Base-by-base conservation (phyloP, 2,888 invertebrate genomes). In the Hydroisotoma schaefferi region DNA sequence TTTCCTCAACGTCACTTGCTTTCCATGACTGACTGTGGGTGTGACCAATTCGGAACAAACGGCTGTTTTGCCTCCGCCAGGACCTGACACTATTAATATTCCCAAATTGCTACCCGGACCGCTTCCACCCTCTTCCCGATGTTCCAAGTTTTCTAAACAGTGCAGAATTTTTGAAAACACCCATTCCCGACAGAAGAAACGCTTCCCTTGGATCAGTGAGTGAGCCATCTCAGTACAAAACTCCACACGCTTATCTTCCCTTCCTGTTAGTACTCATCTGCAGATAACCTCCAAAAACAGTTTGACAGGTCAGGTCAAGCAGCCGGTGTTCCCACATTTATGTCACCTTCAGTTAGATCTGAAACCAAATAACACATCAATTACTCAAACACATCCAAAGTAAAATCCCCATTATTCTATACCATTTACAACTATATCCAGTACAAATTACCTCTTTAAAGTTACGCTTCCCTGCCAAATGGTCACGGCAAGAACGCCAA, bases 161-260 rank as follows among this genome's bases (percentile, higher is more conserved):
- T 94, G 88, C 1, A 88, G 87, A 33, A 97, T 83, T 79, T 97
- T 95, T 78, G 91, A 89, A 74, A 95, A 90, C 5, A 91, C 92
- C 95, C 95, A 97, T 78, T 97, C 95, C 8, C 95, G 84, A 76
- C 92, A 90, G 80, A 87, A 90, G 80, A 93, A 92, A 59, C 84
- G 82, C 70, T 88, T 84, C 44, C 46, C 46, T 46, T 46, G 46
- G 10, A 46, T 46, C 12, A 46, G 25, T 10, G 46, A 46, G 12
- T 46, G 46, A 20, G 46, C 46, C 46, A 46, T 46, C 12, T 23
- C 46, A 6, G 8, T 33, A 10, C 8, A 33, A 8, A 8, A 8
- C 15, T 15, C 33, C 33, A 10, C 33, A 33, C 33, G 15, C 33
- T 33, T 15, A 33, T n/a, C n/a, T n/a, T n/a, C n/a, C n/a, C n/a